Conservation (phyloP, 2,797 vertebrate species). For the Pseudopleuronectes americanus region DNA sequence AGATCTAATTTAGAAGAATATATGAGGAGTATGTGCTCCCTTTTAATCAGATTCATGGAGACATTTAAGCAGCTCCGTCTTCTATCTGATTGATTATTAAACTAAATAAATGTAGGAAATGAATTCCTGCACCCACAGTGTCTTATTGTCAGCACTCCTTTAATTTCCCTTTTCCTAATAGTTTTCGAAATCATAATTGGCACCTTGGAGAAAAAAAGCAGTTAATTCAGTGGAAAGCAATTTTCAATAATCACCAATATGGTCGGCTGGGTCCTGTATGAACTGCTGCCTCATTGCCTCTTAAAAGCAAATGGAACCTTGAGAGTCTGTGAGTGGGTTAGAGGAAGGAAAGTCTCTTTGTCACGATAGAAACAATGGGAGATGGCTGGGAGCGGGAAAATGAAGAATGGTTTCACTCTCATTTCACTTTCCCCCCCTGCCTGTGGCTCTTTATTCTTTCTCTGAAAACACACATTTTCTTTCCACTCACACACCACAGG, state of each 20-base stretch:
- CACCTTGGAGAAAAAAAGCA: slow-evolving; percentile 64
- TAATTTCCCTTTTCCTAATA: slow-evolving; percentile 44
- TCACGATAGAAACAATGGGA: slow-evolving; percentile 47
- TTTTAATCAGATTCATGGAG: slow-evolving; percentile 43
- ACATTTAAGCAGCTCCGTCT: slow-evolving; percentile 47
- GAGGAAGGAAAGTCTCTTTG: slow-evolving; percentile 20
- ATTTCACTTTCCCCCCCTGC: slow-evolving; percentile 31
- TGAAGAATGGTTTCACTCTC: slow-evolving; percentile 39
- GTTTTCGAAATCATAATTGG: slow-evolving; percentile 73
- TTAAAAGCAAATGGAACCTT: slow-evolving; percentile 37
- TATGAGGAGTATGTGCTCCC: slow-evolving; percentile 24
- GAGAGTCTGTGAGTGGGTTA: slow-evolving; percentile 16
- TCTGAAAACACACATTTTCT: slow-evolving; percentile 44
- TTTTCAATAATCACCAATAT: slow-evolving; percentile 61
- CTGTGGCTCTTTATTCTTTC: slow-evolving; percentile 46
- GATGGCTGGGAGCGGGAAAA: slow-evolving; percentile 41
- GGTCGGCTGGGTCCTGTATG: slow-evolving; percentile 21
- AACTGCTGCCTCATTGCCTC: slow-evolving; percentile 47
- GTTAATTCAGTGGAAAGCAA: slow-evolving; percentile 65
- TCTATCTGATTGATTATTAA: slow-evolving; percentile 60
- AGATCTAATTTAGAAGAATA: slow-evolving; percentile 53
- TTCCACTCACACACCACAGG: slow-evolving; percentile 47
- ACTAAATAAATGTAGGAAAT: slow-evolving; percentile 46
- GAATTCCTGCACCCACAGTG: slow-evolving; percentile 28
- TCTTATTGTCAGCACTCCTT: slow-evolving; percentile 38